Conservation (phyloP, 2,888 invertebrate species). For the Papilio elwesi region DNA sequence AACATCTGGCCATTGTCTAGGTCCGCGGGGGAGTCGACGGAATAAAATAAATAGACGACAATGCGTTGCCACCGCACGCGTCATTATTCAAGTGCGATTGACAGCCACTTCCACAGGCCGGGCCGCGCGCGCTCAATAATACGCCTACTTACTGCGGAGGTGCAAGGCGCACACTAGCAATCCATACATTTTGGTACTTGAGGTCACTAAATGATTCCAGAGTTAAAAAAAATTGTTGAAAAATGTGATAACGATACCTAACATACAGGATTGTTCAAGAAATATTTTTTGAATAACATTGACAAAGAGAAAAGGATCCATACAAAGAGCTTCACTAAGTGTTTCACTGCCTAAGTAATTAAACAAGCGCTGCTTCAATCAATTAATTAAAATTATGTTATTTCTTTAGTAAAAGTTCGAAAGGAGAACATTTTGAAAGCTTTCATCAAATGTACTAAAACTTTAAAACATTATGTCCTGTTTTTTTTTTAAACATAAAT, state of each 20-base stretch:
- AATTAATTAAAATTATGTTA: not conserved
- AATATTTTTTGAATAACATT: not conserved
- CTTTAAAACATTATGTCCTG: no score
- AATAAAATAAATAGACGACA: slow-evolving; percentile 78
- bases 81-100: slow-evolving; percentile 82
- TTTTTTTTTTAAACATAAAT: no score
- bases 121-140: slow-evolving; percentile 70
- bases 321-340: not conserved
- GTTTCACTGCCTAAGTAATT: no score
- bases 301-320: not conserved
- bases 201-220: not conserved
- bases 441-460: no score
- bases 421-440: not conserved
- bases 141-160: slow-evolving; percentile 79
- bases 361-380: not conserved
- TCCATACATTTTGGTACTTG: slow-evolving; percentile 58
- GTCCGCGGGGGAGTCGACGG: slow-evolving; percentile 71
- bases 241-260: no score
- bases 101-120: slow-evolving; percentile 77
- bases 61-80: slow-evolving; percentile 81
- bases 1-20: slow-evolving; percentile 81
- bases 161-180: slow-evolving; percentile 49
- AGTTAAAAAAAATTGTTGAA: no score
- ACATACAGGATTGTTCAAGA: not conserved
- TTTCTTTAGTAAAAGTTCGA: not conserved